These are phyloP conservation scores for Harpegnathos saltator DNA, from an alignment of 1,140 invertebrate species.

Conservation along the genomic window DNA sequence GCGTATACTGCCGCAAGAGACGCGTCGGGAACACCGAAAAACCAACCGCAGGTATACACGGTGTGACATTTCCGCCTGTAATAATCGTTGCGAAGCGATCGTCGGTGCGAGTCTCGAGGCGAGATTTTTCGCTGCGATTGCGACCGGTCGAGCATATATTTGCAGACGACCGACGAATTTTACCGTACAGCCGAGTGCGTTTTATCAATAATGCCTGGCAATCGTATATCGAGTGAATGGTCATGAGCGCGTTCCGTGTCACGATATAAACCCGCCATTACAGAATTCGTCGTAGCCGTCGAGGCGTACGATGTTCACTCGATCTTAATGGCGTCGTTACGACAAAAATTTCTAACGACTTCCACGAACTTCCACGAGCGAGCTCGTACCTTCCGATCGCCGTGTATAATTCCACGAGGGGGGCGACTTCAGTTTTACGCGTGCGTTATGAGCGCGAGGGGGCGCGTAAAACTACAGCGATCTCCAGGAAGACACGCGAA, in stretches of 20 bases:
- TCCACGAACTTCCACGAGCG: neutral
- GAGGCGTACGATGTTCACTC: neutral
- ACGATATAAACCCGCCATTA: slow-evolving; percentile 24
- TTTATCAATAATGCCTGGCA: slow-evolving; percentile 49
- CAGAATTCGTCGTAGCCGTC: slow-evolving; percentile 19
- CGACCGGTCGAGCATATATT: slow-evolving; percentile 1
- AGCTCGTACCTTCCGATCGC: no score
- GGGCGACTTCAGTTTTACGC: no score
- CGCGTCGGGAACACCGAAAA: neutral
- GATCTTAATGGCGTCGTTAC: neutral
- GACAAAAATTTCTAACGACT: slow-evolving; percentile 8
- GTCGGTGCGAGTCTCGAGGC: no score
- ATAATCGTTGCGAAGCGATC: no score
- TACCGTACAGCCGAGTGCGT: slow-evolving; percentile 30
- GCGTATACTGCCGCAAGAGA: neutral
- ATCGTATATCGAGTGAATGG: slow-evolving; percentile 27
- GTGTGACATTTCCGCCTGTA: no score
- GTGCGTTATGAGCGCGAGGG: no score
- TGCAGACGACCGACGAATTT: slow-evolving; percentile 41
- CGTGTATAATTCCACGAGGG: no score
- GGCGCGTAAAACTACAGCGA: no score
- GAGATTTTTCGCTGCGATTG: neutral
- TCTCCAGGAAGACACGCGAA: neutral
- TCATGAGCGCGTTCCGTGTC: slow-evolving; percentile 19
- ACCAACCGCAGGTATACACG: no score